Evolutionary conservation across 1,140 invertebrate genomes (phyloP), one percentile per base, ranked within the genome.

Genomic region (Idris sp.): DNA sequence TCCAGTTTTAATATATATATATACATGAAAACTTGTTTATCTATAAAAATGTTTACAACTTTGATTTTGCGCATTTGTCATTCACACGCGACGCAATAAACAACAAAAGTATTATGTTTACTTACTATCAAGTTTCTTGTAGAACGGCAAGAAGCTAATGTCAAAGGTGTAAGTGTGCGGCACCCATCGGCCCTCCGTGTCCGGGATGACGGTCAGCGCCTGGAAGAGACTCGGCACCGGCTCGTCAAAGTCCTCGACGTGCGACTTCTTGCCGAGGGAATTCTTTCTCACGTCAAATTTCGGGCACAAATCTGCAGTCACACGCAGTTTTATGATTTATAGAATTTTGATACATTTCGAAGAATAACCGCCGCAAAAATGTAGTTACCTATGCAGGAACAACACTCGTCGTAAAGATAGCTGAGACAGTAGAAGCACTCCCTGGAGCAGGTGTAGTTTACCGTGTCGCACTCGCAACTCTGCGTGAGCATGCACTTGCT

Each of bases 401-500:
- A 98, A 85, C 97, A 98, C 85, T 98, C 96, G 69, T 91, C 92
- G 82, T 96, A 98, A 4, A 97, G 87, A 77, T 94, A 92, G 71
- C 93, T 93, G 15, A 98, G 89, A 81, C 97, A 98, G 71, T 92
- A 93, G 72, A 93, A 94, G 80, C 97, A 98, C 79, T 97, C 95
- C 79, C 95, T 94, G 87, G 95, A 97, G 80, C 97, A 98, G 13
- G 94, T 93, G 82, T 95, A 97, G 72, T 93, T 93, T 65, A 85
- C 85, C 72, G 96, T 88, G 82, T 97, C 95, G 87, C 97, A 98
- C 84, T 97, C 97, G 87, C 97, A 98, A 16, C 95, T 95, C 81
- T 97, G 94, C 9, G 96, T 97, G 26, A 98, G 89, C 91, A 98
- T 94, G 84, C 97, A 98, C 87, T 98, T 98, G 81, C 95, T 97